Evolutionary conservation across 1,140 invertebrate genomes (phyloP).

Genomic region (Bombus consobrinus): DNA sequence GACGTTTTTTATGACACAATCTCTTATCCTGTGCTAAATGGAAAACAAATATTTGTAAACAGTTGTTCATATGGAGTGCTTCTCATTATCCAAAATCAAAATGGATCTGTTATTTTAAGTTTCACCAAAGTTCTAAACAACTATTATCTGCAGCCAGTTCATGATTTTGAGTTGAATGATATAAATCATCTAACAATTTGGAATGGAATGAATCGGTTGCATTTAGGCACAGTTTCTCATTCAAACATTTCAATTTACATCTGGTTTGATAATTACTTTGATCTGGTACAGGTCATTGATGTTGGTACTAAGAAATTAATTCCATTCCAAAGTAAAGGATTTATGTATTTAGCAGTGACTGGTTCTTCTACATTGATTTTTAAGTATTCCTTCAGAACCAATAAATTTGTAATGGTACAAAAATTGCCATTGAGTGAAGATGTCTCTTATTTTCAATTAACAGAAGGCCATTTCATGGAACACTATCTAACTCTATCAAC

Average conservation of each 20-base stretch:
- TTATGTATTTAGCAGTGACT: conserved; percentile 49
- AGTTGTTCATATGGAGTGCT: conserved; percentile 31
- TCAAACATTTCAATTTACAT: conserved; percentile 74
- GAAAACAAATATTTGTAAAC: conserved; percentile 53
- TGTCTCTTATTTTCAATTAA: conserved; percentile 44
- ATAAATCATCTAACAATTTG: conserved; percentile 50
- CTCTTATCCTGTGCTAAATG: conserved; percentile 33
- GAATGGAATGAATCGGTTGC: conserved; percentile 63
- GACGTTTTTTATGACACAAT: not conserved
- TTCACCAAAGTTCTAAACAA: not conserved
- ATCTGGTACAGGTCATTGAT: conserved; percentile 77
- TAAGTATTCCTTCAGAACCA: conserved; percentile 40
- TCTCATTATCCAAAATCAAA: conserved; percentile 43
- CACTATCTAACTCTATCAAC: conserved; percentile 59
- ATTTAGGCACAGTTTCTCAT: conserved; percentile 54
- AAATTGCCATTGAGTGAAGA: conserved; percentile 47
- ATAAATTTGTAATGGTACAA: conserved; percentile 61
- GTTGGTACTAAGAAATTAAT: conserved; percentile 47
- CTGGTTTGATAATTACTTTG: conserved; percentile 83
- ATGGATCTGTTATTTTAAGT: conserved; percentile 44
- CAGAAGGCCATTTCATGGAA: conserved; percentile 56
- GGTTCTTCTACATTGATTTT: conserved; percentile 44
- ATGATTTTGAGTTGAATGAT: conserved; percentile 49
- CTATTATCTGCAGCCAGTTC: conserved; percentile 33
- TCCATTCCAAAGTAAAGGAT: conserved; percentile 59